Evolutionary conservation across 2,888 invertebrate species (phyloP).

Genomic region (Bedellia somnulentella): DNA sequence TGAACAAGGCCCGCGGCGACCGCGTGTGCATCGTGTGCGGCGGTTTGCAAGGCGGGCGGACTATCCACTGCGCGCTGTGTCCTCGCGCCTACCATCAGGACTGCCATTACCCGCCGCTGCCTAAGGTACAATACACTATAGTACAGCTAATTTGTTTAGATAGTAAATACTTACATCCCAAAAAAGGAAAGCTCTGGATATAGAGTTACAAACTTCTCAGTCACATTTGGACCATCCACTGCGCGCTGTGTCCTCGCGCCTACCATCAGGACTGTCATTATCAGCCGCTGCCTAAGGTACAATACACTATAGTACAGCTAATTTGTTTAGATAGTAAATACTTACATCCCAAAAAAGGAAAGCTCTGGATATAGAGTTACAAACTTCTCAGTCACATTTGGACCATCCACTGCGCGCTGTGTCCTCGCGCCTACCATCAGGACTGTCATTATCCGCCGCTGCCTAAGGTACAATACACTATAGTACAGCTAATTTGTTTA

Average conservation of each 20-base stretch:
- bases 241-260: slow-evolving; percentile 88
- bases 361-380: neutral
- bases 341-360: neutral
- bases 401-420: slow-evolving; percentile 85
- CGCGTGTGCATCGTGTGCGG: slow-evolving; percentile 95
- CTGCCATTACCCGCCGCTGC: slow-evolving; percentile 86
- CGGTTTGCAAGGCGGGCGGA: slow-evolving; percentile 50
- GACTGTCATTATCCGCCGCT: slow-evolving; percentile 83
- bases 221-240: slow-evolving; percentile 81
- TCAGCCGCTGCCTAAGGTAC: slow-evolving; percentile 74
- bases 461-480: slow-evolving; percentile 33
- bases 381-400: too few species aligned
- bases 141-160: too few species aligned
- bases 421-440: slow-evolving; percentile 77
- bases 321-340: too few species aligned
- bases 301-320: too few species aligned
- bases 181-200: neutral
- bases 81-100: slow-evolving; percentile 91
- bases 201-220: too few species aligned
- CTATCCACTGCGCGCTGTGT: slow-evolving; percentile 88
- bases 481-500: too few species aligned
- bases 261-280: slow-evolving; percentile 93
- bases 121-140: slow-evolving; percentile 50
- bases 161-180: neutral
- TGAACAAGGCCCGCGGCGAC: slow-evolving; percentile 90